Conservation (phyloP, 2,113 vertebrate genomes). For the Chauna torquata region DNA sequence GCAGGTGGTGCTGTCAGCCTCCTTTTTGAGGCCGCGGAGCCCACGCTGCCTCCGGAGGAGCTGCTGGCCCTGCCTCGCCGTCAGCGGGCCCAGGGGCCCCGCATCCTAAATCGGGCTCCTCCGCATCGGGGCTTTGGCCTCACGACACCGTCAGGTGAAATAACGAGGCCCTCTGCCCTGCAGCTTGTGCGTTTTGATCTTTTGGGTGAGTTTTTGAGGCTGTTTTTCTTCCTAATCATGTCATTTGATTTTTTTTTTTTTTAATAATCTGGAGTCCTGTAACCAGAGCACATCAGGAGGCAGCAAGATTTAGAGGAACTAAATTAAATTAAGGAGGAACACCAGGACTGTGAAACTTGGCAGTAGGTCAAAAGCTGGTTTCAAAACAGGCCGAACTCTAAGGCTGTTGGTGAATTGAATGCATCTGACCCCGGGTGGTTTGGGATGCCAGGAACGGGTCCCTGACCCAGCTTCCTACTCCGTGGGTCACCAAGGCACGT, state of each 20-base stretch:
- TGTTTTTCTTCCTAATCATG: neutral
- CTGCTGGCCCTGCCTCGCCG: no score
- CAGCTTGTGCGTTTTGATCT: neutral
- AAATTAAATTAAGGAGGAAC: conserved; percentile 18
- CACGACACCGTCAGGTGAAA: neutral
- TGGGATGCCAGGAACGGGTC: neutral
- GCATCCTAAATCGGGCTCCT: neutral
- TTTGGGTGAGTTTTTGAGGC: neutral
- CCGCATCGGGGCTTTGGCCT: neutral
- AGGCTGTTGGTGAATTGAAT: neutral
- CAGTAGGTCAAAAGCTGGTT: neutral
- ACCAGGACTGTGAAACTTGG: conserved; percentile 27
- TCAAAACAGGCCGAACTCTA: neutral
- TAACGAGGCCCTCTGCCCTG: neutral
- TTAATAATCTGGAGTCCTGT: neutral
- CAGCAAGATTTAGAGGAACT: neutral
- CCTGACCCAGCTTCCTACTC: neutral
- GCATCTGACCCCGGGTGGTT: neutral
- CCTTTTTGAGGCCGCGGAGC: neutral
- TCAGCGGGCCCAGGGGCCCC: neutral
- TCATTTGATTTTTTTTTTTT: neutral
- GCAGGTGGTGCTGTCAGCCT: conserved; percentile 72
- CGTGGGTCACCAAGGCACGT: neutral
- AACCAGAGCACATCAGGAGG: neutral
- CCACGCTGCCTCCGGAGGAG: no score